Percentiles rank a stretch among this genome's conserved stretches.
These are phyloP conservation scores for Notoglanidium macrostoma DNA, from an alignment of 2,797 vertebrate species.

Conservation along the genomic window DNA sequence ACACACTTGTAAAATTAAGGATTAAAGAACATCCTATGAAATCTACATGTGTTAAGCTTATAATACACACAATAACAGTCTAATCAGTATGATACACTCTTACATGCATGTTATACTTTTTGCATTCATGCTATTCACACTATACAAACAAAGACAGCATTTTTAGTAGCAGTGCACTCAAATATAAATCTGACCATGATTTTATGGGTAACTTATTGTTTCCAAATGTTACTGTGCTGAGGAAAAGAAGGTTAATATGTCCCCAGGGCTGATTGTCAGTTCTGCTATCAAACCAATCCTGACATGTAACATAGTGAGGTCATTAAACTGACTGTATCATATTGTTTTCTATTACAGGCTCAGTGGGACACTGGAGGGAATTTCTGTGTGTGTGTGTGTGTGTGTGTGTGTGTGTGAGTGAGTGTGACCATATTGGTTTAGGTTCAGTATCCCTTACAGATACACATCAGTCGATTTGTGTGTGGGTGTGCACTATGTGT, in stretches of 20 bases:
- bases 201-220: slow-evolving; percentile 32
- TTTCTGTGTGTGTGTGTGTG: not conserved
- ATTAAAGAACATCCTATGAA: not conserved
- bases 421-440: slow-evolving; percentile 22
- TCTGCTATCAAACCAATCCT: slow-evolving; percentile 60
- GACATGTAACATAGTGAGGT: slow-evolving; percentile 62
- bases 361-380: slow-evolving; percentile 43
- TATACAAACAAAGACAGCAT: not conserved
- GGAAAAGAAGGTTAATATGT: slow-evolving; percentile 41
- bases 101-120: not conserved
- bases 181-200: not conserved
- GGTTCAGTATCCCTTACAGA: slow-evolving; percentile 40
- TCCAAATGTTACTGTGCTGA: slow-evolving; percentile 39
- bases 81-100: not conserved
- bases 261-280: slow-evolving; percentile 45
- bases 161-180: not conserved
- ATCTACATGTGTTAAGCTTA: not conserved
- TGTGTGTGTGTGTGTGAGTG: not conserved
- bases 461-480: slow-evolving; percentile 43
- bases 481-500: slow-evolving; percentile 41
- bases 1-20: slow-evolving; percentile 8
- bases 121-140: not conserved
- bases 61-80: not conserved
- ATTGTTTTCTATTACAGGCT: slow-evolving; percentile 61
- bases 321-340: slow-evolving; percentile 61